These are phyloP conservation scores for Myotis yumanensis DNA, from an alignment of 2,113 vertebrate genomes.

Conservation along the genomic window DNA sequence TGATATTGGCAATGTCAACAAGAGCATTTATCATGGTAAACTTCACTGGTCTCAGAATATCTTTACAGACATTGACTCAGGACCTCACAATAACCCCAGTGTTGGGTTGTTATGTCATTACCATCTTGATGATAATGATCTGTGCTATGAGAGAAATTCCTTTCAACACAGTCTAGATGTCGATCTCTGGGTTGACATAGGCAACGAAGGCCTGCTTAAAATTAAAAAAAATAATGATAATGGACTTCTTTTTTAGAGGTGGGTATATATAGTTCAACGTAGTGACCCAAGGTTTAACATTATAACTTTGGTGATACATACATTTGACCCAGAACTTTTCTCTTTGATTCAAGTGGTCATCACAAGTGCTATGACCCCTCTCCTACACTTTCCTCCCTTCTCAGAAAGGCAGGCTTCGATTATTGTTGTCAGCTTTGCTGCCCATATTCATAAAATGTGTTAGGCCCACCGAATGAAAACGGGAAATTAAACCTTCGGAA, in stretches of 20 bases:
- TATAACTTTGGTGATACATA: background rate
- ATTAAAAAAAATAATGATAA: background rate
- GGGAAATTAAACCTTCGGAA: constrained; percentile 45
- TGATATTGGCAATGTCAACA: background rate
- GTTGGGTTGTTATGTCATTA: background rate
- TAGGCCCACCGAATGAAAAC: background rate
- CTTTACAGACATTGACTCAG: background rate
- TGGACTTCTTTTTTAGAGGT: background rate
- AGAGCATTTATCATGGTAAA: background rate
- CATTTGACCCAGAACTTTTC: background rate
- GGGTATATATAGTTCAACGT: background rate
- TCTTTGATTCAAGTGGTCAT: constrained; percentile 20
- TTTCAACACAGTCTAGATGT: background rate
- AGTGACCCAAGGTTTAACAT: background rate
- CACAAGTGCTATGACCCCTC: background rate
- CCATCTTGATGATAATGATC: background rate
- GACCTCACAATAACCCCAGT: background rate
- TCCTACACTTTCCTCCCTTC: background rate
- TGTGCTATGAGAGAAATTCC: background rate
- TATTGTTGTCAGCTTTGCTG: background rate
- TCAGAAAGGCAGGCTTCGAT: background rate
- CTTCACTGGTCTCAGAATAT: background rate
- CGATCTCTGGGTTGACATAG: background rate
- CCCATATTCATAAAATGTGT: background rate
- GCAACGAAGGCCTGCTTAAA: background rate